Evolutionary conservation across 1,140 invertebrate genomes (phyloP).

Genomic region (Drosophila pectinifera): DNA sequence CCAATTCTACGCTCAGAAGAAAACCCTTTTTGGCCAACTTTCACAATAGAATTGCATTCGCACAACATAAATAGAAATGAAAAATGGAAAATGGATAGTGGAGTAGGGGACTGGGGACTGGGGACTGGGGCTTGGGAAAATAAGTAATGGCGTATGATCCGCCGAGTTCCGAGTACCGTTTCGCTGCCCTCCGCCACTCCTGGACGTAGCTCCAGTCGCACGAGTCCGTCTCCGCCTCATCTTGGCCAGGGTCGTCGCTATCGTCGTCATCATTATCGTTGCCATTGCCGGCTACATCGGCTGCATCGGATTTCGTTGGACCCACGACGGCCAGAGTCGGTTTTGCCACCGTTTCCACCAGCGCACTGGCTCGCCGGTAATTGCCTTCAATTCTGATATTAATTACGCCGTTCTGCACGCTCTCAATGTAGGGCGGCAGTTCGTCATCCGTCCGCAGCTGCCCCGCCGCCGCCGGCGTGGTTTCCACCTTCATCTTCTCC

Average conservation of each 20-base stretch:
- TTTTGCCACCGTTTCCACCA: conserved; percentile 86
- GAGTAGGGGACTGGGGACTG: neutral
- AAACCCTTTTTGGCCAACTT: conserved; percentile 36
- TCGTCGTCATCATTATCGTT: conserved; percentile 60
- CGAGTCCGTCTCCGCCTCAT: conserved; percentile 85
- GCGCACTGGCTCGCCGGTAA: conserved; percentile 87
- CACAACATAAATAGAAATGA: conserved; percentile 23
- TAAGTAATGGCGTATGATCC: conserved; percentile 60
- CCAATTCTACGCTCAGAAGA: conserved; percentile 24
- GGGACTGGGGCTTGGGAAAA: conserved; percentile 29
- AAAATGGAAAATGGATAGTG: conserved; percentile 38
- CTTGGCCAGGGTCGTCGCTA: conserved; percentile 78
- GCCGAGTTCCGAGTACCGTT: conserved; percentile 71
- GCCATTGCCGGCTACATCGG: conserved; percentile 62
- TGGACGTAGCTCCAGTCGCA: conserved; percentile 90
- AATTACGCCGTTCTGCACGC: conserved; percentile 87
- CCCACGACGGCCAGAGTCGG: conserved; percentile 73
- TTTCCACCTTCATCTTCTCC: conserved; percentile 4
- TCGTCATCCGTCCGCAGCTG: conserved; percentile 86
- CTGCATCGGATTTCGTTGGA: conserved; percentile 85
- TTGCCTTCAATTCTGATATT: conserved; percentile 89
- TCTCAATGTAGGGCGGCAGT: conserved; percentile 85
- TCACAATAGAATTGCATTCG: conserved; percentile 53
- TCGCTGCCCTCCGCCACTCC: conserved; percentile 87
- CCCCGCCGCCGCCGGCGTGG: neutral